phyloP scores from a whole-genome alignment of 64 coral and sea anemone species.

The Anthopleura sola region DNA sequence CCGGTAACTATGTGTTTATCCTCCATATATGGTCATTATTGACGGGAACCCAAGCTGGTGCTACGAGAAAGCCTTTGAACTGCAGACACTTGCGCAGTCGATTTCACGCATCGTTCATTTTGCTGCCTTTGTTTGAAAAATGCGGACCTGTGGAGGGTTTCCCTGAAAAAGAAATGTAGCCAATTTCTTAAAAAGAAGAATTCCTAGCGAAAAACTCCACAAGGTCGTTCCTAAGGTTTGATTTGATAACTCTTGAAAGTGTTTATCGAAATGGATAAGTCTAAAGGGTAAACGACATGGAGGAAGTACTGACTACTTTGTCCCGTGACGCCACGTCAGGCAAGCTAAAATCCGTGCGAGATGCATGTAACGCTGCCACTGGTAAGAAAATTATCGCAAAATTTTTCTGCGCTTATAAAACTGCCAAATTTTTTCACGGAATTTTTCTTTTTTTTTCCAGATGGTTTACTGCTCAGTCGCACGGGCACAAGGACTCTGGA shows the following conservation, averaged over 20 bases:
- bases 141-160: not conserved
- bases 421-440: not conserved
- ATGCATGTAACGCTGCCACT: conserved; percentile 76
- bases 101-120: conserved; percentile 45
- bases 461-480: conserved; percentile 73
- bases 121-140: conserved; percentile 56
- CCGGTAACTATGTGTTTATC: conserved; percentile 11
- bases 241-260: conserved; percentile 16
- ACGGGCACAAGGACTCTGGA: conserved; percentile 76
- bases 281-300: conserved; percentile 62
- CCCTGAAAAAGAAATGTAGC: conserved; percentile 29
- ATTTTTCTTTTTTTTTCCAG: conserved; percentile 42
- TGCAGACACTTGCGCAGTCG: conserved; percentile 50
- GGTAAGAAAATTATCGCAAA: conserved; percentile 39
- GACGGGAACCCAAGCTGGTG: conserved; percentile 45
- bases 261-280: not conserved
- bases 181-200: not conserved
- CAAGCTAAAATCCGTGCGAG: conserved; percentile 69
- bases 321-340: conserved; percentile 88
- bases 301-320: conserved; percentile 66
- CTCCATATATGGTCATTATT: conserved; percentile 53
- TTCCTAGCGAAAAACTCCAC: conserved; percentile 5
- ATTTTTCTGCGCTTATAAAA: not conserved
- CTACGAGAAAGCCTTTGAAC: conserved; percentile 46
- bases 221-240: not conserved